Conservation (phyloP, 2,113 vertebrate species). For the Chunga burmeisteri region DNA sequence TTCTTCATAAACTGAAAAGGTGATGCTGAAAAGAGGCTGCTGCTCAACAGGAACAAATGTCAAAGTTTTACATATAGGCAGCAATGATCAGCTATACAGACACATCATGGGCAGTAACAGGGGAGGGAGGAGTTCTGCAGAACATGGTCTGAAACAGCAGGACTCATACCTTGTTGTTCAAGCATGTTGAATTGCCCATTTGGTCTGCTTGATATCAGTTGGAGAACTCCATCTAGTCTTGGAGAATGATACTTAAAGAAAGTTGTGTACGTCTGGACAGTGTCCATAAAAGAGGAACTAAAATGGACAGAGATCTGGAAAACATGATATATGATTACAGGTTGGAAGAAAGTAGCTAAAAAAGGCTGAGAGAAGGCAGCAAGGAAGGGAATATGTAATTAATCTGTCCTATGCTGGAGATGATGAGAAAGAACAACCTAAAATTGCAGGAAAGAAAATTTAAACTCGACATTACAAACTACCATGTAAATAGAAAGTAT, state of each 20-base stretch:
- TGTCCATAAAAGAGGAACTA: background rate
- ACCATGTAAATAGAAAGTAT: background rate
- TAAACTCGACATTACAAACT: background rate
- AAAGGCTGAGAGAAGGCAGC: background rate
- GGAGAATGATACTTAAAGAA: background rate
- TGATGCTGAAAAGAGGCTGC: background rate
- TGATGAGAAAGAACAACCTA: background rate
- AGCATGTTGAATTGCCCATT: background rate
- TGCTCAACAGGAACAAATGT: background rate
- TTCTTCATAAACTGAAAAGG: background rate
- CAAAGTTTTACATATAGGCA: background rate
- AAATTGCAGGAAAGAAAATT: background rate
- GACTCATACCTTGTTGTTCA: background rate
- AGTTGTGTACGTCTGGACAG: background rate
- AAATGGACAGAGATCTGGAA: background rate
- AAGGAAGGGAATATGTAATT: background rate
- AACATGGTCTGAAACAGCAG: background rate
- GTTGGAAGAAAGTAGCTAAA: background rate
- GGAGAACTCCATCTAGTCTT: background rate
- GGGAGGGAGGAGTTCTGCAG: background rate
- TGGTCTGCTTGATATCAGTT: background rate
- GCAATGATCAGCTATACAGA: background rate
- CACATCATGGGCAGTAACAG: background rate
- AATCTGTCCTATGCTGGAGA: background rate
- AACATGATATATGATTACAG: background rate